Conservation (phyloP, 2,888 invertebrate species). For the Mantis religiosa region DNA sequence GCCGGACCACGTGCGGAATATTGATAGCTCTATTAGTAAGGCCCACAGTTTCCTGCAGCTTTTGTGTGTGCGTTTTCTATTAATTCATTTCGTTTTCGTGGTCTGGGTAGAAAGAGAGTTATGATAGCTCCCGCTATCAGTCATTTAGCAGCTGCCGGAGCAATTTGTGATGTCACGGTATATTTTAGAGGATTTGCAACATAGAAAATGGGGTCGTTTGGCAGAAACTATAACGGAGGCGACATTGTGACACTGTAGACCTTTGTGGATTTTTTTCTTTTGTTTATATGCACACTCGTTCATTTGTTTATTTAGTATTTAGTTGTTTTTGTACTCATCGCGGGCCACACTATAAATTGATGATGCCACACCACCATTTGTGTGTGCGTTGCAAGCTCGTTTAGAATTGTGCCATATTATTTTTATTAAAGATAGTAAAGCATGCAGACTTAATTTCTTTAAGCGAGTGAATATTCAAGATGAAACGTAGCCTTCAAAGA, state of each 20-base stretch:
- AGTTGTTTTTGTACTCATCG: too few relatives aligned
- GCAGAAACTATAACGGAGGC: not conserved
- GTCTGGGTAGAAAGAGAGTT: not conserved
- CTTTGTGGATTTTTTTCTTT: too few relatives aligned
- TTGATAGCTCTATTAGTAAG: not conserved
- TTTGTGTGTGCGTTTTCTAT: not conserved
- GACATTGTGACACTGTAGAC: not conserved
- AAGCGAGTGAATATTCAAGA: too few relatives aligned
- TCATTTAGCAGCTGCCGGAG: not conserved
- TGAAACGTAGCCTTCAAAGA: too few relatives aligned
- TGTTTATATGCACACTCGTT: too few relatives aligned
- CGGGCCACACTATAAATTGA: too few relatives aligned
- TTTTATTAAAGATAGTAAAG: too few relatives aligned
- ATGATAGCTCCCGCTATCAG: not conserved
- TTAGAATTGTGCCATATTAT: too few relatives aligned
- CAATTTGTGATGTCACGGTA: not conserved
- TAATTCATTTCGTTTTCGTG: not conserved
- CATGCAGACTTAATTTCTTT: too few relatives aligned
- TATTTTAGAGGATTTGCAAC: not conserved
- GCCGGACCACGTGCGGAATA: not conserved
- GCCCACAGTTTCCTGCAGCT: not conserved
- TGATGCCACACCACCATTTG: too few relatives aligned
- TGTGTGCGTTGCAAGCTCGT: too few relatives aligned
- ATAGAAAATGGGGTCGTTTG: not conserved
- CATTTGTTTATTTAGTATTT: too few relatives aligned